These are phyloP conservation scores for Myopa tessellatipennis DNA, from an alignment of 2,888 invertebrate genomes.

Conservation along the genomic window DNA sequence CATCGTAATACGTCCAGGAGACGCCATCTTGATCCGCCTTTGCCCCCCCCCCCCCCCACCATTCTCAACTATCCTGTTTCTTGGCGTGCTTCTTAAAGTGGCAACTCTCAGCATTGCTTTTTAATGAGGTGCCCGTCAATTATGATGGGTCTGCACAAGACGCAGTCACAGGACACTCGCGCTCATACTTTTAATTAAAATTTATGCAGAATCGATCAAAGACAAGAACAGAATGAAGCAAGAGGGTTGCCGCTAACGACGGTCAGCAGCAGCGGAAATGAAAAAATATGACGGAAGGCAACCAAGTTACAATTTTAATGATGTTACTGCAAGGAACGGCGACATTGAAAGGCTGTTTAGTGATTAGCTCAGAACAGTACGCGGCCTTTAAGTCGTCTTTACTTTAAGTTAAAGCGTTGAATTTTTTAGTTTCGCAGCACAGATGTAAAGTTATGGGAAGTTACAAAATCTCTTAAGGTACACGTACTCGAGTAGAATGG, in stretches of 20 bases:
- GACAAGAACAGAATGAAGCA: neutral
- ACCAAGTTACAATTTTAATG: conserved; percentile 22
- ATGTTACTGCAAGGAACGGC: conserved; percentile 2
- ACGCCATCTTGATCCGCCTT: neutral
- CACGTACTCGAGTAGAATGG: too few relatives aligned
- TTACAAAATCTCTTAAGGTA: neutral
- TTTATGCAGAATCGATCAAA: conserved; percentile 60
- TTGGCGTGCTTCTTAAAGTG: neutral
- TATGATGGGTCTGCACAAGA: neutral
- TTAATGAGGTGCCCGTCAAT: conserved; percentile 35
- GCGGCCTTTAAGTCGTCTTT: too few relatives aligned
- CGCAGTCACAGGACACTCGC: neutral
- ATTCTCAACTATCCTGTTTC: neutral
- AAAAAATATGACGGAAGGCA: neutral
- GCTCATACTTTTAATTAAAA: conserved; percentile 58
- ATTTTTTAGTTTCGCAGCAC: neutral
- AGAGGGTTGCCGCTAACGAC: neutral
- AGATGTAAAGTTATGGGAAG: neutral
- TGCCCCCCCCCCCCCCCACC: too few relatives aligned
- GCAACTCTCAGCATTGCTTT: conserved; percentile 7
- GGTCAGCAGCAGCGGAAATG: neutral
- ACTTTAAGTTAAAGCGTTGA: neutral
- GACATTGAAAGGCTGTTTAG: neutral
- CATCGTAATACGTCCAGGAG: neutral
- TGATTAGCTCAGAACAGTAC: neutral